Percentiles rank a stretch among this genome's conserved stretches.
phyloP scores from a whole-genome alignment of 2,888 invertebrate species.

The Hecatera dysodea region DNA sequence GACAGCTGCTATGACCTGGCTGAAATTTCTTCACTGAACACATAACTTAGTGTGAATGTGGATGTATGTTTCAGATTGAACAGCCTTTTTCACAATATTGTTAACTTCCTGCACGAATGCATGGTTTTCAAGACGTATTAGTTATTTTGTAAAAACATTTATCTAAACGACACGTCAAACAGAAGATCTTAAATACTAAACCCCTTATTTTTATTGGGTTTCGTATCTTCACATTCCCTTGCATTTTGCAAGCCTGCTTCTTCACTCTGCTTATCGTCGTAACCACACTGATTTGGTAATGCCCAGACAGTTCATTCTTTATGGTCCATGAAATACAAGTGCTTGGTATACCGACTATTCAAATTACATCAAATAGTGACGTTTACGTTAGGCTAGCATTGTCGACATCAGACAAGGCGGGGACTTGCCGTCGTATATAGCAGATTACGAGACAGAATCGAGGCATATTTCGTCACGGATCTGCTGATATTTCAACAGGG shows the following conservation, averaged over 20 bases:
- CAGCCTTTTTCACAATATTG: background rate
- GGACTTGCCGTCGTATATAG: constrained; percentile 67
- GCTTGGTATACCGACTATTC: constrained; percentile 36
- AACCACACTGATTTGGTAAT: constrained; percentile 16
- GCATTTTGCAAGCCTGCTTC: background rate
- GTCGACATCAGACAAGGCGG: constrained; percentile 68
- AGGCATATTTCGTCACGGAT: constrained; percentile 83
- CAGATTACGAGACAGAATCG: constrained; percentile 72
- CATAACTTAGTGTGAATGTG: constrained; percentile 19
- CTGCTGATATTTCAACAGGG: constrained; percentile 84
- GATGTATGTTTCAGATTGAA: constrained; percentile 16
- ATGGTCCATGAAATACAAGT: constrained; percentile 30
- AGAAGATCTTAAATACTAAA: no score
- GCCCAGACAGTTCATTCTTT: constrained; percentile 22
- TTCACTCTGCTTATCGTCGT: background rate
- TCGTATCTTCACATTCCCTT: background rate
- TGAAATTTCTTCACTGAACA: constrained; percentile 68
- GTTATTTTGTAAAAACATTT: background rate
- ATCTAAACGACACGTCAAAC: background rate
- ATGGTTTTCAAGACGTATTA: no score
- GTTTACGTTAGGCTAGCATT: constrained; percentile 51
- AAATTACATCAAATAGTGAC: constrained; percentile 54
- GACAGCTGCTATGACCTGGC: constrained; percentile 77
- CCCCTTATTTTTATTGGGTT: no score
- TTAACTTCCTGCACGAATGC: background rate